Evolutionary conservation across 1,140 invertebrate species (phyloP), one percentile per base, ranked within the genome.

Genomic region (Papilio dardanus): DNA sequence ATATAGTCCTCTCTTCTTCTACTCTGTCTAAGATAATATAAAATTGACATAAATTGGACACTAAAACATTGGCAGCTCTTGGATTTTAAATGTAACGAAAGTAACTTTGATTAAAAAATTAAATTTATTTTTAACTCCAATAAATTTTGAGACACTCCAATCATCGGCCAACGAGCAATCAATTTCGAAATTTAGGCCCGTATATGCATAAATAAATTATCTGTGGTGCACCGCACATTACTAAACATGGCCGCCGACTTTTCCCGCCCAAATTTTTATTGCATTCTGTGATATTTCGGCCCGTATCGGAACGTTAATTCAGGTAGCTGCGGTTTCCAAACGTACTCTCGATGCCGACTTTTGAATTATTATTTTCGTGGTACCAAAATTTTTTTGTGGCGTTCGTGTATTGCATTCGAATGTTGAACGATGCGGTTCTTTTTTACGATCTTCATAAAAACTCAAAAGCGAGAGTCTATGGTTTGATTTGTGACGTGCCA

Each of bases 301-400:
- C 90, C 90, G 86, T 92, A 92, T 90, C 58, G 81, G 75, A 85
- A 85, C 77, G 79, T 81, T 75, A 89, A 91, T 85, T 84, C 87
- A 83, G 81, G 88, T 84, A 88, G 88, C 88, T 88, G 88, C 40
- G 87, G 88, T 84, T 84, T 81, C 58, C 54, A 65, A 84, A 79
- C 81, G 74, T 77, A 77, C 75, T 77, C 71, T 77, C 78, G 33
- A 68, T 74, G 74, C 58, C 66, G 54, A 46, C 71, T 50, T 71
- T 68, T 75, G 71, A 65, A 77, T 42, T 68, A 54, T 74, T 69
- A 67, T 77, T 67, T 74, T 24, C 37, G 31, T 74, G 12, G 54
- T 62, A 62, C 54, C 54, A 62, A 66, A 16, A 37, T 67, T 67
- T 54, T 74, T 42, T 28, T 68, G 71, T 67, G 69, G 69, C 67